Evolutionary conservation across 2,797 vertebrate species (phyloP).

Genomic region (Anguilla megastoma): DNA sequence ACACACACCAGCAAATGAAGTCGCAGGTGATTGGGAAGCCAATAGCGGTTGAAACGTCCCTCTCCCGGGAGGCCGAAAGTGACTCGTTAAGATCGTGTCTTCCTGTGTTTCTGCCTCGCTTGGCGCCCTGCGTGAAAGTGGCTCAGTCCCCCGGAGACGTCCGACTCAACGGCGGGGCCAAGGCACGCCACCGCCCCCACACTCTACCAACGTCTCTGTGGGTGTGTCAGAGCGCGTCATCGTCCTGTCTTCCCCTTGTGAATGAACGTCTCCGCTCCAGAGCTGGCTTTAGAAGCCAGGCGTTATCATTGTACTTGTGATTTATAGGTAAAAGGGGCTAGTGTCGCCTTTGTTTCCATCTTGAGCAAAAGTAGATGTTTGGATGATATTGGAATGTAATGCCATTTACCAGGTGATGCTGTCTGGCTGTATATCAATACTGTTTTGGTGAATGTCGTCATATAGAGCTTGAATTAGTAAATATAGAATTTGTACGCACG

Average conservation of each 20-base stretch:
- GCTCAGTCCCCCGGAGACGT: constrained; percentile 37
- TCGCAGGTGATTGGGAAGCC: background rate
- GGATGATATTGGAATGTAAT: background rate
- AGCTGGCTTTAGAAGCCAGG: background rate
- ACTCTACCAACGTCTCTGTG: constrained; percentile 35
- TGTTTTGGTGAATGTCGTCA: background rate
- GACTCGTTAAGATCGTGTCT: background rate
- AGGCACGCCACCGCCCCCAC: constrained; percentile 37
- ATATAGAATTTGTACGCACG: background rate
- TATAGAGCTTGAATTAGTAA: background rate
- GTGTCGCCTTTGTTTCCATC: background rate
- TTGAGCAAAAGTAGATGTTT: background rate
- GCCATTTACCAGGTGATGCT: background rate
- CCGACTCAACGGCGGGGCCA: constrained; percentile 45
- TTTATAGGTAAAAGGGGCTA: background rate
- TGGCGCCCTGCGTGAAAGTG: background rate
- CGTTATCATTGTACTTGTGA: background rate
- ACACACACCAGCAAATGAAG: background rate
- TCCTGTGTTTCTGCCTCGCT: constrained; percentile 44
- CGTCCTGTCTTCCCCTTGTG: background rate
- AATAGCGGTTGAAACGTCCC: background rate
- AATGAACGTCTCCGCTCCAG: background rate
- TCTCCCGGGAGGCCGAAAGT: background rate
- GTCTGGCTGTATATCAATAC: background rate
- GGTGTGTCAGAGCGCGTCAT: constrained; percentile 56